phyloP scores from a whole-genome alignment of 2,797 vertebrate genomes.

The Hippocampus kuda region DNA sequence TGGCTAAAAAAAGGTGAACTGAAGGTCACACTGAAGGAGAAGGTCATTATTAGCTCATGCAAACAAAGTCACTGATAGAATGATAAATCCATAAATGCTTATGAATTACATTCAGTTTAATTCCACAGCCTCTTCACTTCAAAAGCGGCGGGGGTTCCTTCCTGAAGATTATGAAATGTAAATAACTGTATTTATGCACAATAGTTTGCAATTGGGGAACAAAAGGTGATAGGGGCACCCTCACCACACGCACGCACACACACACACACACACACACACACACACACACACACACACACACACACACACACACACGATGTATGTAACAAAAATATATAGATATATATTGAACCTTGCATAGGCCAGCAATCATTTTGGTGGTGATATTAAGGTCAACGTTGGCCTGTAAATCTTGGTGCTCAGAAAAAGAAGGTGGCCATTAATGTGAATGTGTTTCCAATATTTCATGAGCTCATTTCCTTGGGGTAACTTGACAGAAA shows the following conservation, averaged over 20 bases:
- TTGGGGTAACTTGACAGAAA: slow-evolving; percentile 1
- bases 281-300: too few species aligned
- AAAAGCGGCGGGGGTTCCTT: too few species aligned
- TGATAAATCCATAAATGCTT: not conserved
- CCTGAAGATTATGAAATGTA: too few species aligned
- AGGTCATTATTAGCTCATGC: slow-evolving; percentile 1
- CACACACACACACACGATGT: too few species aligned
- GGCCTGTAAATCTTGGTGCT: not conserved
- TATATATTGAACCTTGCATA: not conserved
- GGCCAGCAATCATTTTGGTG: not conserved
- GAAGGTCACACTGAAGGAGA: slow-evolving; percentile 23
- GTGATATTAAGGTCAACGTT: not conserved
- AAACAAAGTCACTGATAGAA: not conserved
- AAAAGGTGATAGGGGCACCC: too few species aligned
- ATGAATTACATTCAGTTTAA: not conserved
- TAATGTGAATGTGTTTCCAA: not conserved
- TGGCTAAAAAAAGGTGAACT: slow-evolving; percentile 49
- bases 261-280: too few species aligned
- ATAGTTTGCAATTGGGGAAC: too few species aligned
- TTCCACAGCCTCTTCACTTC: not conserved
- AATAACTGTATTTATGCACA: too few species aligned
- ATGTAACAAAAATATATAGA: not conserved
- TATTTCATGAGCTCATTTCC: not conserved
- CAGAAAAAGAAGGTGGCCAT: not conserved
- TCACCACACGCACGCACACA: too few species aligned